Evolutionary conservation across 2,888 invertebrate genomes (phyloP).

Genomic region (Polydrusus tereticollis): DNA sequence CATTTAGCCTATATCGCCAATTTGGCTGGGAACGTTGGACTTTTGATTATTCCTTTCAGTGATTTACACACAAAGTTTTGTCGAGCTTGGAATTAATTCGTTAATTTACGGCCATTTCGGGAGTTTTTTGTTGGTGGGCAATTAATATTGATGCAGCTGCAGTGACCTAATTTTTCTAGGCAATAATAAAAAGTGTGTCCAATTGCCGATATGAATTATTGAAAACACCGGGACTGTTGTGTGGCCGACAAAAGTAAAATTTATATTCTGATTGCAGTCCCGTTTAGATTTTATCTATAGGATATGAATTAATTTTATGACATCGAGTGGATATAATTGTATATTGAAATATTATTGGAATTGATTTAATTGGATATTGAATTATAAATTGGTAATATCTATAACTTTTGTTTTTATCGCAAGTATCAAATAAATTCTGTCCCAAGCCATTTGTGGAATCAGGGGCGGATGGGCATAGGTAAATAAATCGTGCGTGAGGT

Average conservation of each 20-base stretch:
- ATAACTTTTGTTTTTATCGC: too few relatives aligned
- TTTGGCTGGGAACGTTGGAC: constrained; percentile 52
- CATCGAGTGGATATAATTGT: not conserved
- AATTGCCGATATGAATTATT: constrained; percentile 24
- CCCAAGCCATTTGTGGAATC: too few relatives aligned
- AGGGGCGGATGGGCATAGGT: too few relatives aligned
- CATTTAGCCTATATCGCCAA: constrained; percentile 56
- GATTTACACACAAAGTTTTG: constrained; percentile 53
- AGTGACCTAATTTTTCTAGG: constrained; percentile 33
- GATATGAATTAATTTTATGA: not conserved
- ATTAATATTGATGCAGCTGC: constrained; percentile 35
- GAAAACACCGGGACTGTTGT: not conserved
- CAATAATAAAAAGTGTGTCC: constrained; percentile 28
- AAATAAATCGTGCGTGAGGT: too few relatives aligned
- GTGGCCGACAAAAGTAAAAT: constrained; percentile 17
- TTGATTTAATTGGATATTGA: too few relatives aligned
- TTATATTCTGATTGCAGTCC: constrained; percentile 14
- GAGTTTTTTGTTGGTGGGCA: constrained; percentile 23
- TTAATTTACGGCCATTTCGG: constrained; percentile 32
- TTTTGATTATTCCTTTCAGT: constrained; percentile 54
- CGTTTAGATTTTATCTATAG: constrained; percentile 10
- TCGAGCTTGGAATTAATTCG: constrained; percentile 44
- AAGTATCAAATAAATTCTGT: too few relatives aligned
- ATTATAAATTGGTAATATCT: too few relatives aligned
- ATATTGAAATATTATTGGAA: not conserved